Conservation (phyloP, 2,888 invertebrate species). For the Osedax frankpressi region DNA sequence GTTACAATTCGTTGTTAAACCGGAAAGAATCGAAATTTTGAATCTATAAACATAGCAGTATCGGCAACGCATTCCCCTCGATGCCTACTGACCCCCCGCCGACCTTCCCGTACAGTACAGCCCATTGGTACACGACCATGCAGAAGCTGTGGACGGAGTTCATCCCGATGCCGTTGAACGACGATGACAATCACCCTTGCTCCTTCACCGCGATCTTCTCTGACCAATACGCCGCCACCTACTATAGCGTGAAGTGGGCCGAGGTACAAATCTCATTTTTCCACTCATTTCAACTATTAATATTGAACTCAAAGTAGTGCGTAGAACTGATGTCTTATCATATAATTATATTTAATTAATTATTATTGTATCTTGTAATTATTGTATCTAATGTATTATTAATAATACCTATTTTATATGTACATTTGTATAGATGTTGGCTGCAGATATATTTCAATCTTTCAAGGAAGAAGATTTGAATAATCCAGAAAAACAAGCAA, state of each 20-base stretch:
- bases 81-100: too few species aligned
- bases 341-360: too few species aligned
- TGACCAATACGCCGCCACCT: constrained; percentile 71
- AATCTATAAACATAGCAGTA: too few species aligned
- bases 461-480: constrained; percentile 58
- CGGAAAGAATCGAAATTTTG: too few species aligned
- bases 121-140: constrained; percentile 71
- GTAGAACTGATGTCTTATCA: too few species aligned
- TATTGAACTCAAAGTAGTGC: too few species aligned
- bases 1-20: too few species aligned
- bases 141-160: constrained; percentile 68
- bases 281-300: too few species aligned
- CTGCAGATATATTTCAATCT: constrained; percentile 75
- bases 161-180: constrained; percentile 61
- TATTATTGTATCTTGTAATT: too few species aligned
- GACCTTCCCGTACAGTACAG: constrained; percentile 47
- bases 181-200: constrained; percentile 70
- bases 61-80: too few species aligned
- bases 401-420: too few species aligned
- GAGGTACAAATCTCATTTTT: constrained; percentile 31
- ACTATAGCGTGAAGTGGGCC: constrained; percentile 72
- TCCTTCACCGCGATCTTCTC: constrained; percentile 70
- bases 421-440: constrained; percentile 66
- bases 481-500: constrained; percentile 33
- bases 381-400: too few species aligned